These are phyloP conservation scores for Channa argus DNA, from an alignment of 2,113 vertebrate species.

Conservation along the genomic window DNA sequence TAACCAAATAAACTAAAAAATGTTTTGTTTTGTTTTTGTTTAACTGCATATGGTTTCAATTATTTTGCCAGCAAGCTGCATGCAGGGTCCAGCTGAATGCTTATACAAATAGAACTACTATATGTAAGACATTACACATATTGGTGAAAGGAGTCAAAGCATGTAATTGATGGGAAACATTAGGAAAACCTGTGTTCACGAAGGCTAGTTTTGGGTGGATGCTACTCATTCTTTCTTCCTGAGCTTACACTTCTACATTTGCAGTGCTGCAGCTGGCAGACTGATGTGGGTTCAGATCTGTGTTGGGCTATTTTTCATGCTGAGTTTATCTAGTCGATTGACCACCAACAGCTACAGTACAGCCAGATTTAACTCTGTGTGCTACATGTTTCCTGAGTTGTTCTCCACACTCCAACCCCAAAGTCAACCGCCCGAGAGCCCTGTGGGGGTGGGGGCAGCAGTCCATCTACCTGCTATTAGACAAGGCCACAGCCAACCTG, in stretches of 20 bases:
- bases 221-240: slow-evolving; percentile 22
- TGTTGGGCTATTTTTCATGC: slow-evolving; percentile 61
- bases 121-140: neutral
- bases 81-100: too few relatives aligned
- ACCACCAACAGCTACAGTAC: slow-evolving; percentile 71
- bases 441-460: slow-evolving; percentile 28
- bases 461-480: slow-evolving; percentile 50
- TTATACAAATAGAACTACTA: too few relatives aligned
- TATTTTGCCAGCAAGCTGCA: too few relatives aligned
- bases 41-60: too few relatives aligned
- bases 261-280: slow-evolving; percentile 50
- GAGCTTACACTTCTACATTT: slow-evolving; percentile 65
- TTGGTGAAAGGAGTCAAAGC: neutral
- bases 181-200: too few relatives aligned
- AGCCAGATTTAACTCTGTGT: slow-evolving; percentile 62
- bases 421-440: slow-evolving; percentile 45
- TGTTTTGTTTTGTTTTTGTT: too few relatives aligned
- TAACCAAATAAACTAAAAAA: too few relatives aligned
- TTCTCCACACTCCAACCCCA: slow-evolving; percentile 32
- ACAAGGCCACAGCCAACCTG: slow-evolving; percentile 52
- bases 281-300: slow-evolving; percentile 59
- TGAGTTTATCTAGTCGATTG: slow-evolving; percentile 75
- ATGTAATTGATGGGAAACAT: neutral
- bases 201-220: slow-evolving; percentile 12
- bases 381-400: slow-evolving; percentile 52